Evolutionary conservation across 2,888 invertebrate genomes (phyloP).

Genomic region (Metellina segmentata): DNA sequence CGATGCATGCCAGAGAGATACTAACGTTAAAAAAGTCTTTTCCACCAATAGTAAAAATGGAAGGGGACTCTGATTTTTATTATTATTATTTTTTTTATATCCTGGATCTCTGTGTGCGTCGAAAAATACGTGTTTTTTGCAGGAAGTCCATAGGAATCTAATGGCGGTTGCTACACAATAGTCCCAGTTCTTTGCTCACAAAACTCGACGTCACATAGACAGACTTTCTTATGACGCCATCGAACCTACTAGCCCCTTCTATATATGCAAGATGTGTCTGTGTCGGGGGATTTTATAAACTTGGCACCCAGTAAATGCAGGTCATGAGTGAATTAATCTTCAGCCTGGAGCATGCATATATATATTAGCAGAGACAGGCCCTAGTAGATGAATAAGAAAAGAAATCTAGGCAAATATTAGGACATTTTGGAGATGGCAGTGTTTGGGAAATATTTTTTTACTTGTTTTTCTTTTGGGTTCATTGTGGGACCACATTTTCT

Average conservation of each 20-base stretch:
- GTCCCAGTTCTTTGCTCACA: constrained; percentile 72
- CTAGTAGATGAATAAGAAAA: background rate
- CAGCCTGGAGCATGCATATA: background rate
- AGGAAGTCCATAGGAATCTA: constrained; percentile 76
- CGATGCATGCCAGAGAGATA: constrained; percentile 62
- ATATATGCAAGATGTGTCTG: constrained; percentile 54
- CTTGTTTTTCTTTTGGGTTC: background rate
- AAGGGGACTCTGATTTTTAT: constrained; percentile 2
- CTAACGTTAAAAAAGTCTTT: constrained; percentile 66
- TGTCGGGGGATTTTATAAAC: constrained; percentile 55
- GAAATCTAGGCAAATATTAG: constrained; percentile 15
- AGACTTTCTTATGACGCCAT: constrained; percentile 53
- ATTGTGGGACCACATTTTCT: constrained; percentile 43
- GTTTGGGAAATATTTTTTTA: constrained; percentile 2
- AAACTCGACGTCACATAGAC: constrained; percentile 55
- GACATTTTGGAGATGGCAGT: constrained; percentile 18
- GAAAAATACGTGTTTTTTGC: constrained; percentile 62
- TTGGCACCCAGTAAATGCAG: constrained; percentile 73
- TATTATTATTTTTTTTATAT: background rate
- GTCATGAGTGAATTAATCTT: constrained; percentile 64
- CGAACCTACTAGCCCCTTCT: constrained; percentile 58
- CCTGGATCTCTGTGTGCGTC: background rate
- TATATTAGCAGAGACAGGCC: constrained; percentile 5
- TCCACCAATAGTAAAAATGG: constrained; percentile 49
- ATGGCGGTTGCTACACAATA: constrained; percentile 74